These are phyloP conservation scores for Cherax destructor DNA, from an alignment of 1,140 invertebrate species.

Conservation along the genomic window DNA sequence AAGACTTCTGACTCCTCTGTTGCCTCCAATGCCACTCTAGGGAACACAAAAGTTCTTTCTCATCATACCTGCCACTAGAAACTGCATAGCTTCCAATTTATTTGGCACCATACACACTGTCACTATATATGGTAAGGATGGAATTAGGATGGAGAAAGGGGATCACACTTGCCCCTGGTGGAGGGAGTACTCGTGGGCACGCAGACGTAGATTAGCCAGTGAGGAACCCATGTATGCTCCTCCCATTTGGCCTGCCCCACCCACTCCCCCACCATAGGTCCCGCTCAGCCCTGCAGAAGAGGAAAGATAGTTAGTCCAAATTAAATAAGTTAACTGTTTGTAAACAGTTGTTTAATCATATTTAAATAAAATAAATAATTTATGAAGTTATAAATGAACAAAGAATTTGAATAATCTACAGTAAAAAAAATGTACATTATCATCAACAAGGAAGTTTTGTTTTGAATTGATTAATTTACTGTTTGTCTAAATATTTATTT, in stretches of 20 bases:
- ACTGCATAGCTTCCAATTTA: not conserved
- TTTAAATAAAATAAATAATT: no score
- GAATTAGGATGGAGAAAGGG: not conserved
- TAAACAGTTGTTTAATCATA: no score
- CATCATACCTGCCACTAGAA: not conserved
- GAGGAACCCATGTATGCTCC: constrained; percentile 74
- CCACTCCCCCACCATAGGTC: constrained; percentile 71
- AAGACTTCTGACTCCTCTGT: not conserved
- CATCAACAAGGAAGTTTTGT: no score
- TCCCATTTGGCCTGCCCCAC: constrained; percentile 75
- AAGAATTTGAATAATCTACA: no score
- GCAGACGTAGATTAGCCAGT: constrained; percentile 76
- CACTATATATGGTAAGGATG: not conserved
- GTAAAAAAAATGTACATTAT: no score
- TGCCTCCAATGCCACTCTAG: not conserved
- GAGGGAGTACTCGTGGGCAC: constrained; percentile 76
- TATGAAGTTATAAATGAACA: no score
- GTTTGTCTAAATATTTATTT: no score
- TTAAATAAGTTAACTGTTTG: no score
- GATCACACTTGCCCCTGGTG: constrained; percentile 72
- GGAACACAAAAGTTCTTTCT: not conserved
- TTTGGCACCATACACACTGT: not conserved
- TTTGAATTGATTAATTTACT: no score
- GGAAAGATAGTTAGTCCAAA: not conserved
- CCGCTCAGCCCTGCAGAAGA: constrained; percentile 46